Percentiles rank a stretch among this genome's conserved stretches.
These are phyloP conservation scores for Molanna angustata DNA, from an alignment of 2,888 invertebrate genomes.

Conservation along the genomic window DNA sequence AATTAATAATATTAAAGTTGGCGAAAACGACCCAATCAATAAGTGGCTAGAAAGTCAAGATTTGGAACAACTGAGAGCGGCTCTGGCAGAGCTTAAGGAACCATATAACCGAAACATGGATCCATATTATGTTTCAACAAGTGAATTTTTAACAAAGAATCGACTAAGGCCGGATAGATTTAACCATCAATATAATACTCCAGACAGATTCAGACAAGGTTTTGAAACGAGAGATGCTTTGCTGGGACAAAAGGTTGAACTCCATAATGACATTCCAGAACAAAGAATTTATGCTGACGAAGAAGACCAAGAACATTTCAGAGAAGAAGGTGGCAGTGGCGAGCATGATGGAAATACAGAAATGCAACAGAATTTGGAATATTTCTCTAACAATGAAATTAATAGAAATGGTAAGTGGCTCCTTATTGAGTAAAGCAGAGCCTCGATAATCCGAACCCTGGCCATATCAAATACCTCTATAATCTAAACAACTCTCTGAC, in stretches of 20 bases:
- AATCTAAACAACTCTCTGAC: too few species aligned
- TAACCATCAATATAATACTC: slow-evolving; percentile 42
- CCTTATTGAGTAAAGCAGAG: neutral
- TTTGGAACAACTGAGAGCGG: slow-evolving; percentile 22
- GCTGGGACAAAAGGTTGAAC: slow-evolving; percentile 36
- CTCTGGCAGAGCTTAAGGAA: slow-evolving; percentile 25
- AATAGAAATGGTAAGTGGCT: slow-evolving; percentile 17
- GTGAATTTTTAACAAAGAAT: slow-evolving; percentile 30
- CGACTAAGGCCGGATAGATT: slow-evolving; percentile 37
- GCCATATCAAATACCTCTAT: neutral
- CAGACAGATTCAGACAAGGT: slow-evolving; percentile 40
- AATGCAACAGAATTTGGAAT: slow-evolving; percentile 30
- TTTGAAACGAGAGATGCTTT: slow-evolving; percentile 39
- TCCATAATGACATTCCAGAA: slow-evolving; percentile 46
- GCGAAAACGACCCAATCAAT: slow-evolving; percentile 20
- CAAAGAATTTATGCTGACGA: slow-evolving; percentile 58
- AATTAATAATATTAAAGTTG: neutral
- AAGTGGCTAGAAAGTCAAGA: slow-evolving; percentile 29
- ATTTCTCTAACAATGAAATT: slow-evolving; percentile 20
- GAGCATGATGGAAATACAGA: slow-evolving; percentile 40
- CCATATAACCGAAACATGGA: slow-evolving; percentile 16
- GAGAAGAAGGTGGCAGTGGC: slow-evolving; percentile 48
- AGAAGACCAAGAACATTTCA: slow-evolving; percentile 47
- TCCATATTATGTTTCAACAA: slow-evolving; percentile 29
- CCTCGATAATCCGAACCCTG: too few species aligned